Evolutionary conservation across 2,888 invertebrate species (phyloP).

Genomic region (Trichopria drosophilae): DNA sequence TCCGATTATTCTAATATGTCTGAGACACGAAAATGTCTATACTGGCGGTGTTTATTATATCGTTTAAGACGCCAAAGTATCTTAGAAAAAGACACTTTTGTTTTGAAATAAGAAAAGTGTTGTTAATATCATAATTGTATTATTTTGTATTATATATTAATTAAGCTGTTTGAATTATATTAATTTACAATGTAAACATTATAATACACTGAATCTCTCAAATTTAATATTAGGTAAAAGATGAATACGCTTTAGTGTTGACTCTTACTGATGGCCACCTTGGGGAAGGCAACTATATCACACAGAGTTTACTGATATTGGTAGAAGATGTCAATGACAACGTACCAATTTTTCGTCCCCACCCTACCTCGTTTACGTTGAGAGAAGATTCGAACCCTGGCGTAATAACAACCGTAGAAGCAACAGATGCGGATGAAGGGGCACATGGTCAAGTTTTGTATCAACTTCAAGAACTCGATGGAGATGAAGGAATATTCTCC

Average conservation of each 20-base stretch:
- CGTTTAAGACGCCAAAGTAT: too few species aligned
- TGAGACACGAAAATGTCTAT: too few species aligned
- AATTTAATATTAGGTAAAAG: too few species aligned
- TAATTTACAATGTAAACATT: not conserved
- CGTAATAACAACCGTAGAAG: constrained; percentile 78
- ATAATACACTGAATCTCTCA: not conserved
- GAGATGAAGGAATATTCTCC: constrained; percentile 75
- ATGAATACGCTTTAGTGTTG: constrained; percentile 85
- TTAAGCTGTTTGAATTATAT: not conserved
- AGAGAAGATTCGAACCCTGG: constrained; percentile 79
- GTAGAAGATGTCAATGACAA: constrained; percentile 94
- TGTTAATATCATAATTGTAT: too few species aligned
- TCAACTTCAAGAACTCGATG: constrained; percentile 80
- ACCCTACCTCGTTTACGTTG: constrained; percentile 79
- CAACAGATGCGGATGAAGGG: constrained; percentile 87
- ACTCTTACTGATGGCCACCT: constrained; percentile 86
- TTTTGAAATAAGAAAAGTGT: too few species aligned
- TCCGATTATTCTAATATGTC: too few species aligned
- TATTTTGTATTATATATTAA: not conserved
- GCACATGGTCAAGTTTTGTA: constrained; percentile 91
- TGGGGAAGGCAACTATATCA: constrained; percentile 84
- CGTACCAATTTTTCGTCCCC: constrained; percentile 83
- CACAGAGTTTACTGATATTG: constrained; percentile 83
- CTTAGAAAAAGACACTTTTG: too few species aligned
- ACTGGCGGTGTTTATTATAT: too few species aligned